Conservation (phyloP, 2,797 vertebrate species). For the Rhinophrynus dorsalis region DNA sequence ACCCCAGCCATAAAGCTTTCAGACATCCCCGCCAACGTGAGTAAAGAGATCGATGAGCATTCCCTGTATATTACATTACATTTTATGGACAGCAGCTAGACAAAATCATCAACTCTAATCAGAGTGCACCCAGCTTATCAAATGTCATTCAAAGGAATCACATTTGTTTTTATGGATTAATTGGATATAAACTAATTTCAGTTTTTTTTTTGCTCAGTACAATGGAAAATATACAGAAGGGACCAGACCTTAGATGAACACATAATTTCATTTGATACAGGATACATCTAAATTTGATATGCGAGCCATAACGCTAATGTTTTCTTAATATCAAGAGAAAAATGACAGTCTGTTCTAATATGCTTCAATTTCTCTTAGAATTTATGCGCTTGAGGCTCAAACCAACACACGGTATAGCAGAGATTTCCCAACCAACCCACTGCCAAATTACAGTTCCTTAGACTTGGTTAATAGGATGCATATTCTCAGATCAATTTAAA, state of each 20-base stretch:
- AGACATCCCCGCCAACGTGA: too few relatives aligned
- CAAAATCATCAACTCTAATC: neutral
- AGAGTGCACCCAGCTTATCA: neutral
- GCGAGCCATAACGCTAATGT: neutral
- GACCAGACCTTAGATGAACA: neutral
- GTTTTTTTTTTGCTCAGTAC: neutral
- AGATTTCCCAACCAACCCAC: neutral
- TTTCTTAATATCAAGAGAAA: neutral
- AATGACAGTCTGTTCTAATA: neutral
- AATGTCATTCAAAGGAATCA: neutral
- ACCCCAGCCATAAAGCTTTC: too few relatives aligned
- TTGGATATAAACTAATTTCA: neutral
- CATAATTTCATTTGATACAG: conserved; percentile 7
- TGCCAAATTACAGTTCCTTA: too few relatives aligned
- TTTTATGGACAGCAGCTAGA: neutral
- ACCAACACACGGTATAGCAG: neutral
- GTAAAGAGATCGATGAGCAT: neutral
- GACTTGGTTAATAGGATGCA: too few relatives aligned
- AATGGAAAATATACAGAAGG: neutral
- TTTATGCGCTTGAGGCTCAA: neutral
- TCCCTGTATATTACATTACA: neutral
- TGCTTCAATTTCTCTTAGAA: neutral
- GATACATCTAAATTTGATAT: conserved; percentile 7
- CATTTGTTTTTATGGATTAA: neutral
- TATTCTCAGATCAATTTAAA: too few relatives aligned